These are phyloP conservation scores for Cremastinae sp. DNA, from an alignment of 2,888 invertebrate species.

Conservation along the genomic window DNA sequence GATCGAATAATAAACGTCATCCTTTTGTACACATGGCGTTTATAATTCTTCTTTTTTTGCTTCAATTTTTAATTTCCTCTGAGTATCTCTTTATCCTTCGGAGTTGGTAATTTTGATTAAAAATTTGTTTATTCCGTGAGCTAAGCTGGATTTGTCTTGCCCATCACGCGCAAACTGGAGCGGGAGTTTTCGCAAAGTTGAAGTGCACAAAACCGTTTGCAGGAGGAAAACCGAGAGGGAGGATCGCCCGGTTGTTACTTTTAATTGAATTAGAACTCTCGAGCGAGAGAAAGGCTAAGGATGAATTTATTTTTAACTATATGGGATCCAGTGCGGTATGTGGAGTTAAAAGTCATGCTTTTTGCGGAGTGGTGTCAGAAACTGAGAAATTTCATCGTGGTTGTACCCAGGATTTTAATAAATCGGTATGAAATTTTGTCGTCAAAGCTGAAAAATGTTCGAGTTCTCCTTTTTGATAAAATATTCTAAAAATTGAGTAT, in stretches of 20 bases:
- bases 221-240: constrained; percentile 28
- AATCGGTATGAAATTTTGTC: too few species aligned
- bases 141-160: neutral
- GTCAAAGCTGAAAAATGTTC: constrained; percentile 18
- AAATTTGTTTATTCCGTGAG: too few species aligned
- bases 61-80: too few species aligned
- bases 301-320: constrained; percentile 38
- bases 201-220: constrained; percentile 23
- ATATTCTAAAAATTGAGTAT: constrained; percentile 52
- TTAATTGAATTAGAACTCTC: constrained; percentile 59
- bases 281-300: neutral
- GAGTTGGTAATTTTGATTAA: too few species aligned
- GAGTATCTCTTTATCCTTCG: too few species aligned
- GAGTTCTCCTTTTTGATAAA: constrained; percentile 48
- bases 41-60: too few species aligned
- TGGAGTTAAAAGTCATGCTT: constrained; percentile 51
- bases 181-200: neutral
- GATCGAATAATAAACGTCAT: too few species aligned
- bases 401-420: neutral
- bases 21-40: too few species aligned
- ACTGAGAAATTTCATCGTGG: constrained; percentile 37
- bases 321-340: constrained; percentile 3
- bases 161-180: neutral
- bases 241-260: constrained; percentile 56
- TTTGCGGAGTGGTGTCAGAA: constrained; percentile 44